A percentile compares a stretch with the other conserved stretches of the same genome.
Conservation (phyloP, 1,140 invertebrate species). For the Zaprionus inermis region DNA sequence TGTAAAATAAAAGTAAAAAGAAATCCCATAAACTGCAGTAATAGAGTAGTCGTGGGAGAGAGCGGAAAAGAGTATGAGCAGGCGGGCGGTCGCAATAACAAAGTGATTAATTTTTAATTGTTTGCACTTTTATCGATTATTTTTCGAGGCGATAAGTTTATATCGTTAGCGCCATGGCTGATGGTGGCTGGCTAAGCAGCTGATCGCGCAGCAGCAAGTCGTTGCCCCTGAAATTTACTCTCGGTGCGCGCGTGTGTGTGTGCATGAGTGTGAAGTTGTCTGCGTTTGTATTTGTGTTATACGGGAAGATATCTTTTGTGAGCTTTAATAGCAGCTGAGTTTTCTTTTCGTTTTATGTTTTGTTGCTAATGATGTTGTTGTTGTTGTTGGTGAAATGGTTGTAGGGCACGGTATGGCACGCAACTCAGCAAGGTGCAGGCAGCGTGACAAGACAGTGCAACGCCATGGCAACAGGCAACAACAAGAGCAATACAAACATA, state of each 20-base stretch:
- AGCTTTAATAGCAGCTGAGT: constrained; percentile 1
- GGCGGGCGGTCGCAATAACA: constrained; percentile 11
- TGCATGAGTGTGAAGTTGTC: not conserved
- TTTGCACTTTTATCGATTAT: constrained; percentile 44
- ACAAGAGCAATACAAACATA: not conserved
- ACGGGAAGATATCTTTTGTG: not conserved
- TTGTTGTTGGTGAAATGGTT: constrained; percentile 48
- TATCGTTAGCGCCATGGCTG: constrained; percentile 49
- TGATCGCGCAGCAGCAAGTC: constrained; percentile 57
- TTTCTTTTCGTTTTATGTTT: constrained; percentile 31
- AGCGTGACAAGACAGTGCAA: constrained; percentile 66
- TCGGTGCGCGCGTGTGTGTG: not conserved
- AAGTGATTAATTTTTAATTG: constrained; percentile 26
- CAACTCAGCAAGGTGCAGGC: constrained; percentile 67
- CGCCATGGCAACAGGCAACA: constrained; percentile 66
- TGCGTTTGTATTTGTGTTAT: not conserved
- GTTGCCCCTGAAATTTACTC: constrained; percentile 71
- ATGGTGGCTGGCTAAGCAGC: constrained; percentile 52
- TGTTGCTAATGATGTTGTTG: constrained; percentile 6
- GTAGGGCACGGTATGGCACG: constrained; percentile 64
- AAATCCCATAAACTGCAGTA: too few relatives aligned
- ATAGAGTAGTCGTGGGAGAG: not conserved
- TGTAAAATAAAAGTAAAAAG: constrained; percentile 14
- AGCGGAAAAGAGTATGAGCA: not conserved
- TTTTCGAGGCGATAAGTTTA: constrained; percentile 23